Base-by-base conservation (phyloP, 1,140 invertebrate species). In the Anastrepha obliqua region DNA sequence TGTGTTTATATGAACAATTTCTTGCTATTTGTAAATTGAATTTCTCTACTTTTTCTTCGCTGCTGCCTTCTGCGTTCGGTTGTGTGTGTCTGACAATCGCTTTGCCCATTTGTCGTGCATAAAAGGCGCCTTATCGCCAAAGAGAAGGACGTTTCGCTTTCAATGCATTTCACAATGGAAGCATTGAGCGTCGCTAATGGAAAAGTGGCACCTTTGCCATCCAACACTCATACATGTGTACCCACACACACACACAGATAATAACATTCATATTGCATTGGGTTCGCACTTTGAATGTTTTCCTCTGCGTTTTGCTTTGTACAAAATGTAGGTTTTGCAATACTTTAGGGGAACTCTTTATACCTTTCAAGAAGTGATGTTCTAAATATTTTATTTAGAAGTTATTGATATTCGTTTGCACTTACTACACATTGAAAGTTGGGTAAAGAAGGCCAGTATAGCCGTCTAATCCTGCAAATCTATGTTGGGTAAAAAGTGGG, bases 1-100 rank as follows among this genome's bases (percentile, higher is more conserved):
- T 5, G 0, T 51, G 70, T 51, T 2, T 6, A 13, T 47, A 13
- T 74, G 67, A 7, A 47, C 13, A 47, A 9, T n/a, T 74, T 74
- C 47, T 81, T 81, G 29, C 51, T 55, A 55, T 81, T 81, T 81
- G 74, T 81, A 81, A 81, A 81, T 58, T 81, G 47, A 81, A 81
- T 81, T 81, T 58, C 74, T 81, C 5, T 42, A 44, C 11, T 81
- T 55, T 55, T 58, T 47, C 55, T 81, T 9, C n/a, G 51, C 20
- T 9, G 6, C 29, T 29, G 0, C 29, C 29, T 29, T 29, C 29
- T 81, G 17, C 20, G 74, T 3, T 7, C 3, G 17, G 44, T 29
- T 20, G 44, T 58, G 74, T 55, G 6, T 20, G 74, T 81, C 9
- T 55, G 74, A 55, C 44, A 51, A 17, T 9, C 74, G 47, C 47